phyloP scores from a whole-genome alignment of 2,888 invertebrate species.

The Drepana falcataria region DNA sequence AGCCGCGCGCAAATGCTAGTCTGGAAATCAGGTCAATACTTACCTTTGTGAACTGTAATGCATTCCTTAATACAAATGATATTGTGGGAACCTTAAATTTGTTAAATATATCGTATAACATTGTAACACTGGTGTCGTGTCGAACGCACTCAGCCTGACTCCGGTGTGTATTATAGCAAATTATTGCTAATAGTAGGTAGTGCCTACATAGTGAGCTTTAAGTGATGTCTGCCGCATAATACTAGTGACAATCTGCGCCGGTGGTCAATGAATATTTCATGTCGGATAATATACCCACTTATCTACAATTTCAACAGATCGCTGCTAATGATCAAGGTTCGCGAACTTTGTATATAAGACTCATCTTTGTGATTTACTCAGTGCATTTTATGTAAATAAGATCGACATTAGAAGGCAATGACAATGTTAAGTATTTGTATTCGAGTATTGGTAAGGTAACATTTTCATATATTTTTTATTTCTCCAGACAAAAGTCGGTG shows the following conservation, averaged over 20 bases:
- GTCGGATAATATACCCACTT: conserved; percentile 53
- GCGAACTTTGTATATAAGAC: neutral
- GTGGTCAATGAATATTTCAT: conserved; percentile 72
- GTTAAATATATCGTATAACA: neutral
- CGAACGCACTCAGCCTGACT: conserved; percentile 44
- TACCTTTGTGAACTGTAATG: no score
- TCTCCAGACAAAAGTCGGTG: no score
- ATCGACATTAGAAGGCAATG: no score
- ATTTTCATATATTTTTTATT: no score
- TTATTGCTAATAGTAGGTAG: conserved; percentile 50
- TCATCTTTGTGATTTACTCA: neutral
- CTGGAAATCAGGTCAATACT: no score
- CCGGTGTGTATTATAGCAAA: conserved; percentile 71
- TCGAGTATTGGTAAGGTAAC: no score
- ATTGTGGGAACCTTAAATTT: neutral
- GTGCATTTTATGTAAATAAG: no score
- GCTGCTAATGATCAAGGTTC: neutral
- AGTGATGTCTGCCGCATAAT: conserved; percentile 65
- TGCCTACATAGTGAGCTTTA: conserved; percentile 27
- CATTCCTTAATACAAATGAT: no score
- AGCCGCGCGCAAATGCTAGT: no score
- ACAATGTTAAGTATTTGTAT: no score
- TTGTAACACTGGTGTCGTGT: conserved; percentile 5
- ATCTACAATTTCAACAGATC: conserved; percentile 36
- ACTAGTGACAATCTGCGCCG: conserved; percentile 60